phyloP scores from a whole-genome alignment of 2,888 invertebrate species.

The Stenodema calcarata region DNA sequence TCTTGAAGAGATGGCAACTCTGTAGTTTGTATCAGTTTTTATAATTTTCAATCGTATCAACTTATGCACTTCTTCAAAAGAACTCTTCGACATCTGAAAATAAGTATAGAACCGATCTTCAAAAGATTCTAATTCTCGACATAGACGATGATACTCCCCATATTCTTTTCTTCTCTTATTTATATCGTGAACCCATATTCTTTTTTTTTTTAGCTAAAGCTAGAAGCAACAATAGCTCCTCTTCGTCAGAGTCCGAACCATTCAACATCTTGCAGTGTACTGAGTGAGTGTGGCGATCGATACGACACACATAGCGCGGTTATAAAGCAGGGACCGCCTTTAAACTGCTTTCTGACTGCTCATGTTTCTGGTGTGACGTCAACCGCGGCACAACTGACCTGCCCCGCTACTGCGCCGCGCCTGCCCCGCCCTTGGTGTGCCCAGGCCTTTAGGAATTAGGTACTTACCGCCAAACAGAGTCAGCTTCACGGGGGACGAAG shows the following conservation, averaged over 20 bases:
- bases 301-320: neutral
- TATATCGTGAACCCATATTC: neutral
- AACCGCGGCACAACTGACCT: neutral
- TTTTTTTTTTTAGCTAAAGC: neutral
- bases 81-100: neutral
- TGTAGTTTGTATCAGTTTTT: neutral
- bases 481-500: too few relatives aligned
- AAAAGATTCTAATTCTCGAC: neutral
- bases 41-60: neutral
- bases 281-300: neutral
- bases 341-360: neutral
- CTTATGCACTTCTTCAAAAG: neutral
- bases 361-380: neutral
- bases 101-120: neutral
- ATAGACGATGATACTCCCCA: neutral
- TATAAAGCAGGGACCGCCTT: neutral
- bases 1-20: neutral
- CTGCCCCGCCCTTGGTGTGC: neutral
- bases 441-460: too few relatives aligned
- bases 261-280: constrained; percentile 7
- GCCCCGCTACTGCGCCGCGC: neutral
- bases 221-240: neutral
- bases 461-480: too few relatives aligned
- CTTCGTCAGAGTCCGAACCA: neutral
- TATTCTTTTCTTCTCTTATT: neutral